A percentile compares a stretch with the other conserved stretches of the same genome.
These are phyloP conservation scores for Desmodus rotundus DNA, from an alignment of 2,113 vertebrate species.

Conservation along the genomic window DNA sequence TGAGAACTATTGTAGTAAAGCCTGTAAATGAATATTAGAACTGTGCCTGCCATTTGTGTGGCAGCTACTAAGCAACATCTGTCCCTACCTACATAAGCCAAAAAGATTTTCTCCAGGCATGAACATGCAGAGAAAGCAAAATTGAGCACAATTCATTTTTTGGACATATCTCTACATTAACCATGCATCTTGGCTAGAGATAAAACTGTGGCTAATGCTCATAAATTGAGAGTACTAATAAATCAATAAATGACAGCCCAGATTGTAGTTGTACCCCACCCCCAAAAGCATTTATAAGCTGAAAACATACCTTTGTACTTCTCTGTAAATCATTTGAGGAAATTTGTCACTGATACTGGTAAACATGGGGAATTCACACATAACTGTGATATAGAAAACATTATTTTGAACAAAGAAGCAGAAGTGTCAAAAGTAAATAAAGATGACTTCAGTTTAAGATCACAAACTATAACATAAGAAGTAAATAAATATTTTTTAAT, in stretches of 20 bases:
- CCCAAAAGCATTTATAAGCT: background rate
- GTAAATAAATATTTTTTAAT: background rate
- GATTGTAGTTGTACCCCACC: background rate
- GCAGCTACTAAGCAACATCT: background rate
- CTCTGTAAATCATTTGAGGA: background rate
- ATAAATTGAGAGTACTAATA: background rate
- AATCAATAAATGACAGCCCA: background rate
- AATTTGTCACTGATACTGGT: background rate
- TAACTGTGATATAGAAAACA: background rate
- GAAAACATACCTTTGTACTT: background rate
- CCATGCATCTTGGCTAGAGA: background rate
- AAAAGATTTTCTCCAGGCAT: background rate
- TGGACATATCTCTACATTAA: background rate
- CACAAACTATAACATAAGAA: background rate
- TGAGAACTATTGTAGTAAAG: background rate
- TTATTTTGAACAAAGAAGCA: background rate
- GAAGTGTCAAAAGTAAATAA: background rate
- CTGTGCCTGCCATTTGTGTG: background rate
- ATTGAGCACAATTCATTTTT: background rate
- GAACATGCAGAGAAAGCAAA: background rate
- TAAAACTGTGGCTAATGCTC: background rate
- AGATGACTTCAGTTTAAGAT: background rate
- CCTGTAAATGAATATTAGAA: background rate
- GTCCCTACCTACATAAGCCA: background rate
- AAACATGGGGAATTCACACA: background rate